Percentiles rank a stretch among this genome's conserved stretches.
These are phyloP conservation scores for Callipepla californica DNA, from an alignment of 2,113 vertebrate species.

Conservation along the genomic window DNA sequence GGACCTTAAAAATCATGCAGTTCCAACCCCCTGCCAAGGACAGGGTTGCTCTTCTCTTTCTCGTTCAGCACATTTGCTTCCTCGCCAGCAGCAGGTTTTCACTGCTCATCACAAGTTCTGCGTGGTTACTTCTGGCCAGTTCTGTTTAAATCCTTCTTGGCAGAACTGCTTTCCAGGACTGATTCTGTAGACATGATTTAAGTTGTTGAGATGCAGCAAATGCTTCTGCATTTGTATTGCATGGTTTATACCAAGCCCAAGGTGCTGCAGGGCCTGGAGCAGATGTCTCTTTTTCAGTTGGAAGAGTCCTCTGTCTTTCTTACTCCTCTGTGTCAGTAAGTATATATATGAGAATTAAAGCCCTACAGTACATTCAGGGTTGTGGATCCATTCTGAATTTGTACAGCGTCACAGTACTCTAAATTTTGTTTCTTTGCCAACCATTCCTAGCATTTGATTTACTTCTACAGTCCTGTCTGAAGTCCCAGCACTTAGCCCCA, in stretches of 20 bases:
- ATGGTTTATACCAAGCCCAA: not conserved
- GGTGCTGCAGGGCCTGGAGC: not conserved
- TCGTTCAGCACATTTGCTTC: accelerated
- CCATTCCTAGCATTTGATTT: not conserved
- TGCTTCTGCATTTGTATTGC: not conserved
- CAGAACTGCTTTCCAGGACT: not conserved
- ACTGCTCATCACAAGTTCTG: not conserved
- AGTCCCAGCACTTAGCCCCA: not conserved
- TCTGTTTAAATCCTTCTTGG: not conserved
- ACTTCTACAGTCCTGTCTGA: no score
- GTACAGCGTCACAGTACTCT: not conserved
- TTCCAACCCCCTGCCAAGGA: no score
- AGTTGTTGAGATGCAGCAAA: not conserved
- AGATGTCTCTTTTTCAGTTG: not conserved
- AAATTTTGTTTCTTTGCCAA: not conserved
- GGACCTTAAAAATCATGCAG: not conserved
- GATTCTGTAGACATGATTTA: not conserved
- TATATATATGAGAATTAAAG: not conserved
- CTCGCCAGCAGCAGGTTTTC: not conserved
- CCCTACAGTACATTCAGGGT: not conserved
- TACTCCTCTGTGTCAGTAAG: not conserved
- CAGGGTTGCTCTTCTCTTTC: no score
- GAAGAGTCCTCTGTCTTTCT: not conserved
- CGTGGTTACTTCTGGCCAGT: not conserved
- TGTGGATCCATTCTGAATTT: not conserved